Evolutionary conservation across 2,797 vertebrate genomes (phyloP).

Genomic region (Anabas testudineus): DNA sequence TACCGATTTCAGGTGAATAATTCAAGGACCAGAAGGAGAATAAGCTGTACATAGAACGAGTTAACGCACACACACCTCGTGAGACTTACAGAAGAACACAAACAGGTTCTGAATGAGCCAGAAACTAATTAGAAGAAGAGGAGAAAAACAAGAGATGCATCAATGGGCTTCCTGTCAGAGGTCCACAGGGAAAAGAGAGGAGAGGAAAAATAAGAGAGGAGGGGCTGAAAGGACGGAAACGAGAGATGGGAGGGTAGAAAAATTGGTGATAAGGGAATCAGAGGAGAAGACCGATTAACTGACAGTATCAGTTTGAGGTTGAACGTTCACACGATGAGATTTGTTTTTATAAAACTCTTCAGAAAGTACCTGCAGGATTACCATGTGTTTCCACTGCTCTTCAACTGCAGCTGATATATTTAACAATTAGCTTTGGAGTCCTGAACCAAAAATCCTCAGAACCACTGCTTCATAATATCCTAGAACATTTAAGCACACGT

Average conservation of each 20-base stretch:
- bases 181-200: constrained; percentile 15
- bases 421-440: no score
- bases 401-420: no score
- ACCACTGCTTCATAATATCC: no score
- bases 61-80: background rate
- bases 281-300: no score
- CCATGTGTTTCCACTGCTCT: no score
- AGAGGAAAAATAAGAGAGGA: background rate
- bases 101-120: constrained; percentile 50
- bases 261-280: background rate
- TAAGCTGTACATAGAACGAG: background rate
- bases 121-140: constrained; percentile 44
- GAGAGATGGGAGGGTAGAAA: background rate
- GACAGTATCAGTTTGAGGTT: background rate
- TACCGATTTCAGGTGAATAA: background rate
- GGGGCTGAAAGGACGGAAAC: background rate
- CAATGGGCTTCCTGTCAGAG: constrained; percentile 24
- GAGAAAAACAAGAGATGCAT: constrained; percentile 30
- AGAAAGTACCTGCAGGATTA: no score
- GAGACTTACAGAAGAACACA: constrained; percentile 28
- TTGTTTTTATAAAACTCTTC: no score
- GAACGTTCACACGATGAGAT: background rate
- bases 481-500: no score
- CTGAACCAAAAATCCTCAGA: no score
- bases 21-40: constrained; percentile 6